Conservation (phyloP, 2,113 vertebrate species). For the Sphyrna mokarran region DNA sequence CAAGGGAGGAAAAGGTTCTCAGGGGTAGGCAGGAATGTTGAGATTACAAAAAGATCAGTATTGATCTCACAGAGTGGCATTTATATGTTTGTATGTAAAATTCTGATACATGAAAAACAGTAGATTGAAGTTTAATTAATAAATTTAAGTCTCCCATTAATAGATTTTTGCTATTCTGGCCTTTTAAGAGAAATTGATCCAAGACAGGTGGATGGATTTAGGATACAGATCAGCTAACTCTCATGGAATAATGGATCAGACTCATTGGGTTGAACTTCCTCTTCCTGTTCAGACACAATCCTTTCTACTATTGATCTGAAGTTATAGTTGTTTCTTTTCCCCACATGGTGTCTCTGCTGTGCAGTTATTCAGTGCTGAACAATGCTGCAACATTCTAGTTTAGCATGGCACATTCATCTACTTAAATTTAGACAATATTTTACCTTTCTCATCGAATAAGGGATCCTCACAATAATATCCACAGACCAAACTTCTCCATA, state of each 20-base stretch:
- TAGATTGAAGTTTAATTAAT: background rate
- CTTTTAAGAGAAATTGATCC: background rate
- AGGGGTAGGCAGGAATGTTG: too few relatives aligned
- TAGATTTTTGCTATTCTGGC: background rate
- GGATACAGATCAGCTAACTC: background rate
- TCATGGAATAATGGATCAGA: background rate
- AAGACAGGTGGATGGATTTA: background rate
- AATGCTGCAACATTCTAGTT: background rate
- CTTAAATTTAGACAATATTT: background rate
- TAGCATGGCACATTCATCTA: background rate
- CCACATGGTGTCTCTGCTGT: constrained; percentile 15
- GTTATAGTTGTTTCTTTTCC: background rate
- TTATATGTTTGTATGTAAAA: too few relatives aligned
- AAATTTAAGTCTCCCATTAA: background rate
- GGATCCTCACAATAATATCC: background rate
- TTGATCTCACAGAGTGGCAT: too few relatives aligned
- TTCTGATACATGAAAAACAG: background rate
- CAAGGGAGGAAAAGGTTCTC: too few relatives aligned
- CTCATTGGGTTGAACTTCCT: background rate
- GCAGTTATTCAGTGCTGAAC: background rate
- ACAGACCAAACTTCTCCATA: background rate
- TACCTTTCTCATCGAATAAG: background rate
- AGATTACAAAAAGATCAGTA: too few relatives aligned
- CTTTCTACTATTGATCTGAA: background rate
- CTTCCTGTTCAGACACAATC: background rate